These are phyloP conservation scores for Tangara arthus DNA, from an alignment of 2,797 vertebrate species.

Conservation along the genomic window DNA sequence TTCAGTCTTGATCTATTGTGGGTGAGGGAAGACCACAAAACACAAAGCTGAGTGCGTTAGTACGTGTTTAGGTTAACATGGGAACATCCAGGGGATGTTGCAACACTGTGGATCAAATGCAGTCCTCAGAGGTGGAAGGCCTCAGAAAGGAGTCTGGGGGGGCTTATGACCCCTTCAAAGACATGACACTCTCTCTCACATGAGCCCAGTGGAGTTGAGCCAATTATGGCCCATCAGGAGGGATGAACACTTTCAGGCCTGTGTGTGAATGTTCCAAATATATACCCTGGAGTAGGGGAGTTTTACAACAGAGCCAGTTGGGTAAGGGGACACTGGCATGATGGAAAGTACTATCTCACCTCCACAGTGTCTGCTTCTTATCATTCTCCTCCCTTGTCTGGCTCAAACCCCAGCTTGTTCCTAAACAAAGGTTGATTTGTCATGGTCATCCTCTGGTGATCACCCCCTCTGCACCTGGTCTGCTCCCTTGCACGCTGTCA, in stretches of 20 bases:
- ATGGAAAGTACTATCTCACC: not conserved
- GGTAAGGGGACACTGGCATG: not conserved
- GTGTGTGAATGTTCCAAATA: not conserved
- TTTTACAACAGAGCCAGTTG: too few species aligned
- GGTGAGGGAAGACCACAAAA: not conserved
- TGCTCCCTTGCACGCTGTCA: not conserved
- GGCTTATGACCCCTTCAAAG: not conserved
- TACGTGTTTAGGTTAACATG: not conserved
- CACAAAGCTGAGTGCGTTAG: not conserved
- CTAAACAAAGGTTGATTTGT: not conserved
- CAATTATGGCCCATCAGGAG: not conserved
- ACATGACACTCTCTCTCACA: not conserved
- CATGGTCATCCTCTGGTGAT: not conserved
- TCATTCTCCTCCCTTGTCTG: not conserved
- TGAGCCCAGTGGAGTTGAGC: not conserved
- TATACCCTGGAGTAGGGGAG: fast-evolving
- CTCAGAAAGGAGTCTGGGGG: not conserved
- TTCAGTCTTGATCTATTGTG: fast-evolving
- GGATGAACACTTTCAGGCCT: not conserved
- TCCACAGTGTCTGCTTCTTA: not conserved
- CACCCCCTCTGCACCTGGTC: not conserved
- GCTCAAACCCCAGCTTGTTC: not conserved
- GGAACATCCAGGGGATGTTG: not conserved
- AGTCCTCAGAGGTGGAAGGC: not conserved
- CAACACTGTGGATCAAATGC: not conserved